A percentile compares a stretch with the other conserved stretches of the same genome.
Conservation (phyloP, 2,888 invertebrate species). For the Nemotelus nigrinus region DNA sequence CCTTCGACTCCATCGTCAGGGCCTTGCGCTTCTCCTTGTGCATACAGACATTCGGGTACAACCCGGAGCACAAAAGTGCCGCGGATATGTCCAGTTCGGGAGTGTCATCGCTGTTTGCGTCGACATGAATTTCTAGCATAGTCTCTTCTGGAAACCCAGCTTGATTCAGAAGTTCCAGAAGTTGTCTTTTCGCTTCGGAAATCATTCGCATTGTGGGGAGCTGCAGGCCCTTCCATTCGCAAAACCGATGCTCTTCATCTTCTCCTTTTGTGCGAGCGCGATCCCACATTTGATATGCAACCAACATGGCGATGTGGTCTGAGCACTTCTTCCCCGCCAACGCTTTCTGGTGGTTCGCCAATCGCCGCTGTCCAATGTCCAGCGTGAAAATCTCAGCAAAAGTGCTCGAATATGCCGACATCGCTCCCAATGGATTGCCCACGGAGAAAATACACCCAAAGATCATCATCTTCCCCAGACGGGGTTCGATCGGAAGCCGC, state of each 20-base stretch:
- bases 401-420: constrained; percentile 95
- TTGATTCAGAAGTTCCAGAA: constrained; percentile 74
- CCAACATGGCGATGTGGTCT: constrained; percentile 95
- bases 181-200: constrained; percentile 85
- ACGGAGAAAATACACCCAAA: constrained; percentile 90
- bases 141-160: constrained; percentile 92
- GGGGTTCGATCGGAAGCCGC: constrained; percentile 93
- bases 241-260: constrained; percentile 83
- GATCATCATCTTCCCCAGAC: constrained; percentile 97
- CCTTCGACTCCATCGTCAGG: constrained; percentile 92
- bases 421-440: constrained; percentile 90
- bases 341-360: constrained; percentile 85
- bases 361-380: constrained; percentile 77
- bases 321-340: constrained; percentile 88
- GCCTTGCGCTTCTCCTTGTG: constrained; percentile 97
- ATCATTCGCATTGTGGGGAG: constrained; percentile 90
- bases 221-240: constrained; percentile 91
- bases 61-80: constrained; percentile 86
- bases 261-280: constrained; percentile 75
- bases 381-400: constrained; percentile 94
- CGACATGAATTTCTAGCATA: constrained; percentile 77
- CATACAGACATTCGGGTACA: constrained; percentile 96
- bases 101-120: constrained; percentile 77
- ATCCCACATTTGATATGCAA: constrained; percentile 89
- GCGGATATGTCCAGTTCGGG: constrained; percentile 83